Conservation (phyloP, 2,113 vertebrate species). For the Micronycteris hirsuta region DNA sequence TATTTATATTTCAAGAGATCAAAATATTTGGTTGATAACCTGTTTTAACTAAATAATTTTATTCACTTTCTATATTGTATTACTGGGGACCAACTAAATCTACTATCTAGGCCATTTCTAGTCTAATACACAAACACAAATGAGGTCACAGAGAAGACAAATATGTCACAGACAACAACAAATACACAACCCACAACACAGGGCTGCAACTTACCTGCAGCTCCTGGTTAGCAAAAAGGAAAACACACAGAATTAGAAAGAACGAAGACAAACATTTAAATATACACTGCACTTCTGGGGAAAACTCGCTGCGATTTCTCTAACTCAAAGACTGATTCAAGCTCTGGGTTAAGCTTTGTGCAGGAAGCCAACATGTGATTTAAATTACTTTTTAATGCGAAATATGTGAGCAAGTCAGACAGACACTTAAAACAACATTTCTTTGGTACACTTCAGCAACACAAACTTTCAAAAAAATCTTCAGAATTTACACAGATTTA, state of each 20-base stretch:
- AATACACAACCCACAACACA: constrained; percentile 78
- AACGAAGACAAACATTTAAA: constrained; percentile 87
- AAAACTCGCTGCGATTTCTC: constrained; percentile 77
- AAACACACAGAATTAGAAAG: constrained; percentile 92
- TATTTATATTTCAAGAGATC: constrained; percentile 59
- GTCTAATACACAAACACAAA: constrained; percentile 61
- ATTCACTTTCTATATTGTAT: constrained; percentile 57
- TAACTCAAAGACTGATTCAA: constrained; percentile 84
- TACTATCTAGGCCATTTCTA: constrained; percentile 61
- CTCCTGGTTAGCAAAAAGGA: constrained; percentile 98
- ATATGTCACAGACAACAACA: constrained; percentile 76
- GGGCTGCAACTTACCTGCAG: constrained; percentile 97
- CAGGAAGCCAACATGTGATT: constrained; percentile 64
- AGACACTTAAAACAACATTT: constrained; percentile 82
- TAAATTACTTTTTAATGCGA: constrained; percentile 64
- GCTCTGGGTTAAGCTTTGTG: constrained; percentile 79
- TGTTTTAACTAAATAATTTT: constrained; percentile 50
- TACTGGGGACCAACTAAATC: constrained; percentile 55
- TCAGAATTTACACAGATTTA: constrained; percentile 70
- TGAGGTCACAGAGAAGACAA: constrained; percentile 73
- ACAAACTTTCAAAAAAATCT: constrained; percentile 72
- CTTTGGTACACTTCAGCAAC: constrained; percentile 74
- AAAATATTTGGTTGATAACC: constrained; percentile 64
- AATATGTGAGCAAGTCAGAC: constrained; percentile 74
- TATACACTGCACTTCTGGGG: constrained; percentile 80